Conservation (phyloP, 2,113 vertebrate genomes). For the Platichthys flesus region DNA sequence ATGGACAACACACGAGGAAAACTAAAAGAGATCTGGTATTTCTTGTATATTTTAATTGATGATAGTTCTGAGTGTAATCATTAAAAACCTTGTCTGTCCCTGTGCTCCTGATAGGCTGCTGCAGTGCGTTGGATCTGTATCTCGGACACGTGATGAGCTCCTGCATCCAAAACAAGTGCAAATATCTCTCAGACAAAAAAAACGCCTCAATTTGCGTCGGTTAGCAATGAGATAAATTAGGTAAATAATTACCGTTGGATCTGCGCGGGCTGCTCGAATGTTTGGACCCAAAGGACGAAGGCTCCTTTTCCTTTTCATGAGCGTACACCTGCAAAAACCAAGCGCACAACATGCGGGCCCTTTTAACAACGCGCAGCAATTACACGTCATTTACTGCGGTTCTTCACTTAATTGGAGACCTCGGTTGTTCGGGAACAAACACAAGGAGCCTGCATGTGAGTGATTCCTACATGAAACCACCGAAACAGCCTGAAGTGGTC, state of each 20-base stretch:
- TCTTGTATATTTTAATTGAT: not conserved
- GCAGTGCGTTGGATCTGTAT: constrained; percentile 86
- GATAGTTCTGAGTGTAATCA: not conserved
- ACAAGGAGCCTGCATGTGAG: too few species aligned
- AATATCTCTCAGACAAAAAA: not conserved
- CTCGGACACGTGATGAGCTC: constrained; percentile 81
- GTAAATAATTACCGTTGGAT: constrained; percentile 85
- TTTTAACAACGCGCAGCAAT: constrained; percentile 68
- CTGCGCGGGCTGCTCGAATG: constrained; percentile 82
- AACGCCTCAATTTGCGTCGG: not conserved
- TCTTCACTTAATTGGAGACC: constrained; percentile 53
- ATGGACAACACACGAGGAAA: not conserved
- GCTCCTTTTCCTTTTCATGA: constrained; percentile 83
- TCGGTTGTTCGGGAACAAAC: not conserved
- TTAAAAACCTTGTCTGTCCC: constrained; percentile 85
- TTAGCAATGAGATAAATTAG: not conserved
- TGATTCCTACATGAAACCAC: too few species aligned
- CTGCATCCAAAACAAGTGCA: constrained; percentile 30
- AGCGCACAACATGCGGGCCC: constrained; percentile 50
- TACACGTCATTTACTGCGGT: constrained; percentile 66
- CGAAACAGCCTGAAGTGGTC: not conserved
- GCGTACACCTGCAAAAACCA: constrained; percentile 85
- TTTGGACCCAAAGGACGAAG: constrained; percentile 76
- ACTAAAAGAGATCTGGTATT: not conserved
- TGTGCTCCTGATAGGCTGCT: constrained; percentile 86